Evolutionary conservation across 2,113 vertebrate species (phyloP).

Genomic region (Epinephelus moara): DNA sequence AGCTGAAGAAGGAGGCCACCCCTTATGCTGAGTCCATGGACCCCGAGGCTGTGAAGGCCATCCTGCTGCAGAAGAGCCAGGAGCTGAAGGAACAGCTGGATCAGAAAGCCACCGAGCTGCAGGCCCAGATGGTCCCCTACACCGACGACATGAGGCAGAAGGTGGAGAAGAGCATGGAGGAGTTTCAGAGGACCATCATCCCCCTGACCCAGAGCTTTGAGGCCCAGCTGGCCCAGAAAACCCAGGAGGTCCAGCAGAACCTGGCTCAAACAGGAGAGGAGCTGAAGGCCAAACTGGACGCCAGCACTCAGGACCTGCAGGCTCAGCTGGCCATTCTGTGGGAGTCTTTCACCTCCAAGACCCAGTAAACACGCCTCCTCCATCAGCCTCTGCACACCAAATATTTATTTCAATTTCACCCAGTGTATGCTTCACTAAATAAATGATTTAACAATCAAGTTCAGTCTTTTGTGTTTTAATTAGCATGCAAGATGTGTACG

Average conservation of each 20-base stretch:
- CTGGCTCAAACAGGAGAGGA: constrained; percentile 66
- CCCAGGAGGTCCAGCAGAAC: constrained; percentile 72
- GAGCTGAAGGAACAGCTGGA: constrained; percentile 66
- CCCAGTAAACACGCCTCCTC: constrained; percentile 53
- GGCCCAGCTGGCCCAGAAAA: constrained; percentile 51
- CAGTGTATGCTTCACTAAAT: constrained; percentile 22
- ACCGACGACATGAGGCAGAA: constrained; percentile 65
- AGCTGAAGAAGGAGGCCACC: constrained; percentile 77
- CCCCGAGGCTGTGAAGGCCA: constrained; percentile 53
- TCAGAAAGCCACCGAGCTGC: constrained; percentile 50
- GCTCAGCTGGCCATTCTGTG: constrained; percentile 55
- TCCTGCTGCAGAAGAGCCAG: constrained; percentile 55
- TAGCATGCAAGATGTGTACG: no score
- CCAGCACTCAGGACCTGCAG: constrained; percentile 69
- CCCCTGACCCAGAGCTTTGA: constrained; percentile 76
- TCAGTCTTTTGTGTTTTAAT: neutral
- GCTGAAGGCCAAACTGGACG: constrained; percentile 60
- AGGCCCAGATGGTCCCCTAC: constrained; percentile 69
- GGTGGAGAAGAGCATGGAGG: constrained; percentile 68
- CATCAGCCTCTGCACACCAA: neutral
- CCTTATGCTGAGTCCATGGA: constrained; percentile 62
- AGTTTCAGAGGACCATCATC: constrained; percentile 73
- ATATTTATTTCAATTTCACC: constrained; percentile 40
- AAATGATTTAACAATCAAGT: neutral
- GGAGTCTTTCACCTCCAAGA: constrained; percentile 64